A percentile compares a stretch with the other conserved stretches of the same genome.
These are phyloP conservation scores for Apamea monoglypha DNA, from an alignment of 2,888 invertebrate species.

Conservation along the genomic window DNA sequence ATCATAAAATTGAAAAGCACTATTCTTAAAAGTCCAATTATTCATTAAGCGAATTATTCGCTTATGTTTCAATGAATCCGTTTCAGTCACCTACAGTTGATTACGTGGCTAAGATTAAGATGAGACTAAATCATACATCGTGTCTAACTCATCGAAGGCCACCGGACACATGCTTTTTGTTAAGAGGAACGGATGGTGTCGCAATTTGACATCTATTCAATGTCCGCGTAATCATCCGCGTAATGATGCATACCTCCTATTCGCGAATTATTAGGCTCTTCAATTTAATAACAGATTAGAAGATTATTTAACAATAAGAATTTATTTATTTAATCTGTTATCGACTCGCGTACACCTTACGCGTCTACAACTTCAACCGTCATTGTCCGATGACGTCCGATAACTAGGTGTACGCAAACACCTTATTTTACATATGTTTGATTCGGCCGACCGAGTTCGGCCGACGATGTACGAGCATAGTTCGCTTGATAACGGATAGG, in stretches of 20 bases:
- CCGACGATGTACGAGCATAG: background rate
- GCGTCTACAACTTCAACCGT: background rate
- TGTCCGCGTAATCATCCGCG: conserved; percentile 73
- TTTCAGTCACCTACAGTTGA: conserved; percentile 45
- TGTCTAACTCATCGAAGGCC: conserved; percentile 74
- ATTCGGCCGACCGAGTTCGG: background rate
- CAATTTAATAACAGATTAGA: background rate
- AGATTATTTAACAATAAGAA: background rate
- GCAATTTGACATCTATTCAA: conserved; percentile 74
- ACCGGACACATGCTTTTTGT: conserved; percentile 82
- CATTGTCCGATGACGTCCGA: background rate
- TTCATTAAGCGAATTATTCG: too few species aligned
- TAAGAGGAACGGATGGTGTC: conserved; percentile 78
- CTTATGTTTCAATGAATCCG: conserved; percentile 52
- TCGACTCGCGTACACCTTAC: background rate
- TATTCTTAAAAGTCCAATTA: conserved; percentile 43
- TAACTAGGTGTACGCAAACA: background rate
- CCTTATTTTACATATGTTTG: background rate
- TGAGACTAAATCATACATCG: conserved; percentile 72
- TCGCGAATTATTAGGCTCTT: conserved; percentile 22
- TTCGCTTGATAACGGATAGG: too few species aligned
- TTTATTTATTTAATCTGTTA: background rate
- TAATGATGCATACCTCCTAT: conserved; percentile 74
- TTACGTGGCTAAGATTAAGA: conserved; percentile 50
- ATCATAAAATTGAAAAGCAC: conserved; percentile 16